Evolutionary conservation across 2,113 vertebrate species (phyloP), one percentile per base, ranked within the genome.

Genomic region (Spea multiplicata): DNA sequence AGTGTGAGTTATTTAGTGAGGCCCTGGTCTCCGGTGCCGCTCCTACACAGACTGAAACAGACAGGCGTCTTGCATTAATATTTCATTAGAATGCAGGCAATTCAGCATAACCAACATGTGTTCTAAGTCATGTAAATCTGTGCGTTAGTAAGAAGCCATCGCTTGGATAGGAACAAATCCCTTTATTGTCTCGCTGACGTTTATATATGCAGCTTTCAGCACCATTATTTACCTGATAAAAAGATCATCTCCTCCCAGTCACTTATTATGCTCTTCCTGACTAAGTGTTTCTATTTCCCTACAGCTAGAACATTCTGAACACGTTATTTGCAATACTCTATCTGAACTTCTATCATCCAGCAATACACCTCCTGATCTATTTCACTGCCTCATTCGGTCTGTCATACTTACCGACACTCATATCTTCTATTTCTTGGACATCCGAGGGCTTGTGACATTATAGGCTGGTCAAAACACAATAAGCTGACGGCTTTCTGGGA

Each of bases 21-120:
- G 16, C 6, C 59, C 44, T 17, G 49, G 17, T 78, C 69, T 71
- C 48, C 69, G 44, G 67, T 10, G 45, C 67, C 55, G 76, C 76
- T 78, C 69, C n/a, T 68, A 62, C 55, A 71, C 75, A 62, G 16
- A 44, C 53, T 59, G 52, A 76, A 69, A 44, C n/a, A 68, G 53
- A 14, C 66, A 61, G 75, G 75, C 66, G 16, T 53, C 46, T 47
- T 4, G n/a, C 76, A 79, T 73, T 79, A 73, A 79, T 79, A 79
- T 79, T 79, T 79, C 76, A 79, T 79, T 66, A 66, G 48, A 45
- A 66, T 66, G 76, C 70, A 79, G 62, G 69, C 52, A 78, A 72
- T 30, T 64, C 69, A 55, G 76, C 62, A 66, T 44, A 79, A 73
- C 62, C 44, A 79, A 73, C 69, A 79, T 73, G 76, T 79, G 70